phyloP scores from a whole-genome alignment of 2,113 vertebrate species.

The Laticauda colubrina region DNA sequence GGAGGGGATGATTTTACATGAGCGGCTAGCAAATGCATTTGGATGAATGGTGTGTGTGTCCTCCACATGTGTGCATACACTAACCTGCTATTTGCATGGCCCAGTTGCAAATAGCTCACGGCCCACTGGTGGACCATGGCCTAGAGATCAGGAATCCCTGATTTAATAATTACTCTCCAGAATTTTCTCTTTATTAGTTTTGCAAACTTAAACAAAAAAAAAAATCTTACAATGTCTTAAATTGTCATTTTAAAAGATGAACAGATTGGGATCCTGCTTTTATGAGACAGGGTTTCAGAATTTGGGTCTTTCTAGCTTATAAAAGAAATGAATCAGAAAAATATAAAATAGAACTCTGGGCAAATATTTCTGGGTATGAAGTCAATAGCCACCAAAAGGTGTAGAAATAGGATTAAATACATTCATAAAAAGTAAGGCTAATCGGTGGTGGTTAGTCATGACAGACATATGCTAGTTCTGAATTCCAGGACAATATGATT shows the following conservation, averaged over 20 bases:
- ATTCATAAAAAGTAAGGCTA: background rate
- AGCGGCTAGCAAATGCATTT: background rate
- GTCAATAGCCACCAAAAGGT: background rate
- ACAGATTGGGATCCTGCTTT: background rate
- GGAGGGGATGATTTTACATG: background rate
- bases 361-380: background rate
- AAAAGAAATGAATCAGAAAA: background rate
- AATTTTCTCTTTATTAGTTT: background rate
- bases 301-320: background rate
- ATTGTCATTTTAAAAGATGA: background rate
- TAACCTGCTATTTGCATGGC: background rate
- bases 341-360: background rate
- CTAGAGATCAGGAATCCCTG: background rate
- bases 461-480: background rate
- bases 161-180: background rate
- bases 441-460: background rate
- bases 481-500: background rate
- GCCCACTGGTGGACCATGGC: background rate
- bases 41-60: background rate
- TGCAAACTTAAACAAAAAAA: background rate
- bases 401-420: background rate
- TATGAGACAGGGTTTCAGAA: background rate
- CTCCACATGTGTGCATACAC: rapidly evolving
- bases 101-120: background rate
- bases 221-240: background rate